Conservation (phyloP, 2,888 invertebrate genomes). For the Latrodectus hesperus region DNA sequence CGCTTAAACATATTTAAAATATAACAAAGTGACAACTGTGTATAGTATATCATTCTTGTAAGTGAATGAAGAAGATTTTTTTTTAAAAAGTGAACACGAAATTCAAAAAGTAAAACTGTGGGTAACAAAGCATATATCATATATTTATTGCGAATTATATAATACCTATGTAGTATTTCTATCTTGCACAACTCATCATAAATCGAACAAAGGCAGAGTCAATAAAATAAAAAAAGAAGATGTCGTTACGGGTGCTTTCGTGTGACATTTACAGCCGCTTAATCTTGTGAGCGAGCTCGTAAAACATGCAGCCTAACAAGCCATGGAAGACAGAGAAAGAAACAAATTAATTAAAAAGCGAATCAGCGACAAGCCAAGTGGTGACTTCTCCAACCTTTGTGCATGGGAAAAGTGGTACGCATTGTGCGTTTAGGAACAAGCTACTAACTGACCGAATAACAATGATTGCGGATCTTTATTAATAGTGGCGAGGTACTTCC, state of each 20-base stretch:
- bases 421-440: not conserved
- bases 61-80: no score
- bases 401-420: slow-evolving; percentile 8
- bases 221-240: no score
- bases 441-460: not conserved
- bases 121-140: no score
- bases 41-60: no score
- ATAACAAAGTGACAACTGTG: no score
- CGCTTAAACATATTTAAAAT: no score
- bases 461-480: not conserved
- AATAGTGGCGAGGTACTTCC: slow-evolving; percentile 30
- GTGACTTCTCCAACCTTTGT: slow-evolving; percentile 8
- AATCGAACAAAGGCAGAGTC: no score
- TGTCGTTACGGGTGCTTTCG: not conserved
- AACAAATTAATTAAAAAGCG: slow-evolving; percentile 26
- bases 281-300: slow-evolving; percentile 21
- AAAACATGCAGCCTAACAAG: not conserved
- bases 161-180: no score
- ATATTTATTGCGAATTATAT: no score
- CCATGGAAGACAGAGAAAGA: slow-evolving; percentile 16
- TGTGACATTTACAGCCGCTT: slow-evolving; percentile 6
- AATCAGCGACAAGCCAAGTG: not conserved
- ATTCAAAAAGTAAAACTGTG: no score
- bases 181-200: no score
- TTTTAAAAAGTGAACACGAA: no score